Evolutionary conservation across 2,113 vertebrate genomes (phyloP), one percentile per base, ranked within the genome.

Genomic region (Amazona guildingii): DNA sequence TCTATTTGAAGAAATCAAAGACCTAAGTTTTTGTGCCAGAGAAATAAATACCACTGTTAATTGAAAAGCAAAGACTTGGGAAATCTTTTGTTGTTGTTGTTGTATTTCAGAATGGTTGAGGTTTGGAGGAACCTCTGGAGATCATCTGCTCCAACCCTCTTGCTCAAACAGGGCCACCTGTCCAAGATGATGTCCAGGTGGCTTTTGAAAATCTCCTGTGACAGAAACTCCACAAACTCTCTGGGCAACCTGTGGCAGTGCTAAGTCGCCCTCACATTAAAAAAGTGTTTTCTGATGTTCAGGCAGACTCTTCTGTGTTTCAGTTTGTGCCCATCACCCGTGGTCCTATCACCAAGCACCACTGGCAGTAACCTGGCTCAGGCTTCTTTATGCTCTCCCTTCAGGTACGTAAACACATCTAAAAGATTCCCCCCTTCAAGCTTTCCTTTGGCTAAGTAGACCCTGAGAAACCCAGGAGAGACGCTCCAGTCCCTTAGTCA

Each of bases 141-240:
- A 37, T 35, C 35, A 1, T 13, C 24, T 67, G 16, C 12, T 64
- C 24, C 13, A 70, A 9, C 0, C 2, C 4, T 6, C 1, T 6
- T 37, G 43, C n/a, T 76, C 19, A 46, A 17, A 33, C 25, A 72
- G 37, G 43, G 23, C 17, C n/a, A 68, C 31, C 7, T 51, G 18
- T 82, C 25, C 25, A 39, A 23, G 5, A 23, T 25, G 25, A 44
- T 43, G 13, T 76, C 11, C 48, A 76, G 33, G 84, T 67, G 11
- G 17, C 21, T 79, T 85, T 72, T 51, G 10, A 92, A 4, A 46
- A 29, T 23, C 9, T 44, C 43, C 18, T 48, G 1, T 27, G n/a
- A 62, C 27, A 74, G 21, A 83, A 27, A 35, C 0, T 3, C 14
- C 11, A 66, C 7, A 57, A 33, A 25, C 3, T 21, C 21, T 19